Conservation (phyloP, 2,113 vertebrate genomes). For the Atlantisia rogersi region DNA sequence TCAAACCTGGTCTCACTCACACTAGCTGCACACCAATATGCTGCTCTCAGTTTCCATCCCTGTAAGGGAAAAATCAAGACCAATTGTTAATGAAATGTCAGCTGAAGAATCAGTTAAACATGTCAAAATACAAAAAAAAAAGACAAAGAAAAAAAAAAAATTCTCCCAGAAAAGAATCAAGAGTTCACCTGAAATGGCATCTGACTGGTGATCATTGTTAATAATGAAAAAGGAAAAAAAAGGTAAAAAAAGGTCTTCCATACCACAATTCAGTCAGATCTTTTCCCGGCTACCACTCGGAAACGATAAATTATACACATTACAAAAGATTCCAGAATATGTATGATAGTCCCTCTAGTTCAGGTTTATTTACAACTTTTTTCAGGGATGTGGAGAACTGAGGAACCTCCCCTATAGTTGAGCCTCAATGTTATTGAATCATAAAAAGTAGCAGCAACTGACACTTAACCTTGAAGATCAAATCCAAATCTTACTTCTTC, state of each 20-base stretch:
- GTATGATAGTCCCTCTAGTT: neutral
- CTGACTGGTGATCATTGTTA: neutral
- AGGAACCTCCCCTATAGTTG: neutral
- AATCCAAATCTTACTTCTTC: neutral
- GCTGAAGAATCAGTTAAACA: slow-evolving; percentile 45
- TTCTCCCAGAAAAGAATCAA: neutral
- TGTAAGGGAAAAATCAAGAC: slow-evolving; percentile 16
- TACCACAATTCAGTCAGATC: neutral
- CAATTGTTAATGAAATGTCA: slow-evolving; percentile 14
- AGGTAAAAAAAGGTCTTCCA: neutral
- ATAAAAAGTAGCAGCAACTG: neutral
- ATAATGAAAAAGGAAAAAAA: neutral
- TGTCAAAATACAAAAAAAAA: neutral
- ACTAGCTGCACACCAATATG: neutral
- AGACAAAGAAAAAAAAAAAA: neutral
- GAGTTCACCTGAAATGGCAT: slow-evolving; percentile 12
- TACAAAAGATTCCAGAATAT: neutral
- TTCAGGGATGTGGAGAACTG: neutral
- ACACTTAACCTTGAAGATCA: slow-evolving; percentile 7
- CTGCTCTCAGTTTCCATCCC: slow-evolving; percentile 25
- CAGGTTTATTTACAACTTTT: neutral
- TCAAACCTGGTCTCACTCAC: neutral
- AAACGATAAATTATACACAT: neutral
- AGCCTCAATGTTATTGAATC: neutral
- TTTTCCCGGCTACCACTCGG: neutral